These are phyloP conservation scores for Sebastes nivosus DNA, from an alignment of 2,797 vertebrate species.

Conservation along the genomic window DNA sequence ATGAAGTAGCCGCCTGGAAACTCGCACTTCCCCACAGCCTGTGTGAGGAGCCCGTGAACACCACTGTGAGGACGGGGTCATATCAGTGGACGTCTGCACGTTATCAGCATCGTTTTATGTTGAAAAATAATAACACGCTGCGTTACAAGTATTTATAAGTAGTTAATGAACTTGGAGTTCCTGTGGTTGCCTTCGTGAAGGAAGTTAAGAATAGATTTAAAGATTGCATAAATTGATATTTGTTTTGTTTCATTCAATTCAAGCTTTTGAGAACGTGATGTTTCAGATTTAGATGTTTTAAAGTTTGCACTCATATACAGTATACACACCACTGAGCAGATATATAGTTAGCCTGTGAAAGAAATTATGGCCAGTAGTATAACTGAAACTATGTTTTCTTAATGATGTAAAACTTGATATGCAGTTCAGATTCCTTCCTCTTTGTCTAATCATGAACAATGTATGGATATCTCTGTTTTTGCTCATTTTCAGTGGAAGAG, in stretches of 20 bases:
- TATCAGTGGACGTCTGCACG: conserved; percentile 1
- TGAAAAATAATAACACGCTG: neutral
- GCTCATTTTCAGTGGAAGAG: conserved; percentile 50
- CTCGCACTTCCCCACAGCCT: conserved; percentile 36
- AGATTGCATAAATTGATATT: neutral
- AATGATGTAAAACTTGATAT: conserved; percentile 45
- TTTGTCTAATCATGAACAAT: conserved; percentile 42
- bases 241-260: neutral
- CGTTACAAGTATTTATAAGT: neutral
- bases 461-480: conserved; percentile 40
- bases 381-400: conserved; percentile 50
- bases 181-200: neutral
- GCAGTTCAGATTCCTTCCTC: conserved; percentile 32
- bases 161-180: neutral
- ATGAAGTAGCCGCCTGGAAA: conserved; percentile 75
- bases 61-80: neutral
- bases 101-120: neutral
- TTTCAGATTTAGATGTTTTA: neutral
- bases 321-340: conserved; percentile 2
- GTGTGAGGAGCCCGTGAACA: conserved; percentile 18
- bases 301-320: neutral
- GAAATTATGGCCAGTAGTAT: conserved; percentile 10
- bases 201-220: neutral
- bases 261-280: neutral
- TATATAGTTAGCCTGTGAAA: conserved; percentile 13